These are phyloP conservation scores for Porites evermanni DNA, from an alignment of 92 coral and sea anemone species.

Conservation along the genomic window DNA sequence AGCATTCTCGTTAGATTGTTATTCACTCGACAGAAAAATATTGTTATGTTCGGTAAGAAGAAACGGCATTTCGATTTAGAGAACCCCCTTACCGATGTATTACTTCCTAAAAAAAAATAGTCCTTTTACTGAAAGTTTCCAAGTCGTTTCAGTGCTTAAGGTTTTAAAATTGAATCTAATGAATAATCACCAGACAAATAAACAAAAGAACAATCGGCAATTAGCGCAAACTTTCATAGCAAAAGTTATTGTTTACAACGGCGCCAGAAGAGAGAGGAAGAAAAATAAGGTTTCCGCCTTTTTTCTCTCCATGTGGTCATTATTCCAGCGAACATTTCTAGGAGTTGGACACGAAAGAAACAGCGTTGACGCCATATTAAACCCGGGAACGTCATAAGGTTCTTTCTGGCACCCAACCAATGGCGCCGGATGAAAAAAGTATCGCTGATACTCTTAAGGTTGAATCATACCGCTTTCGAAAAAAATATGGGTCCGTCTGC, in stretches of 20 bases:
- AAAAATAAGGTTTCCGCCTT: not conserved
- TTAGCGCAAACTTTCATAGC: not conserved
- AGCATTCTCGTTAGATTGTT: constrained; percentile 9
- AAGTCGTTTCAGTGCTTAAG: no score
- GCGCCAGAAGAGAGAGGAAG: not conserved
- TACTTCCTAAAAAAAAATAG: not conserved
- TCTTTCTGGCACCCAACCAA: constrained; percentile 3
- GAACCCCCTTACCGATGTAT: not conserved
- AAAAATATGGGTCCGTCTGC: constrained; percentile 39
- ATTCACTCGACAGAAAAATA: not conserved
- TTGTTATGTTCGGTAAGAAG: constrained; percentile 14
- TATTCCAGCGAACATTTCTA: no score
- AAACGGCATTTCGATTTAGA: not conserved
- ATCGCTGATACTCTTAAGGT: not conserved
- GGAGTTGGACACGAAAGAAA: not conserved
- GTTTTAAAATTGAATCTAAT: not conserved
- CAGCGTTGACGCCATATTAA: constrained; percentile 5
- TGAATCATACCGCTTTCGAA: constrained; percentile 34
- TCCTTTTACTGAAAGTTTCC: not conserved
- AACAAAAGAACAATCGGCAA: not conserved
- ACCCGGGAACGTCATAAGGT: not conserved
- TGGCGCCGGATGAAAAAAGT: constrained; percentile 24
- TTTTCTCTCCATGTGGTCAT: not conserved
- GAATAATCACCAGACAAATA: not conserved
- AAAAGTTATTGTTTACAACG: not conserved